These are phyloP conservation scores for Callionymus lyra DNA, from an alignment of 2,113 vertebrate species.

Conservation along the genomic window DNA sequence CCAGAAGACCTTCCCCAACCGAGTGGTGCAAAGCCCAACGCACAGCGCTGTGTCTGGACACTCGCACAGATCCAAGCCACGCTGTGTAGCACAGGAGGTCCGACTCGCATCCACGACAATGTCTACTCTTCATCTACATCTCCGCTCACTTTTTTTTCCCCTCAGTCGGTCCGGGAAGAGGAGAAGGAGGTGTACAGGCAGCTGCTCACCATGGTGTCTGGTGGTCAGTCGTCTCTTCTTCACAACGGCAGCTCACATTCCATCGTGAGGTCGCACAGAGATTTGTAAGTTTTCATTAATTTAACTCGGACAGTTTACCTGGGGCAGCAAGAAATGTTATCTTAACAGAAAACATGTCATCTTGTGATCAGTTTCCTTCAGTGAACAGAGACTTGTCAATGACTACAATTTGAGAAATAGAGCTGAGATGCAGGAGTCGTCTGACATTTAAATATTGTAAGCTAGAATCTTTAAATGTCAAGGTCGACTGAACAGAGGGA, in stretches of 20 bases:
- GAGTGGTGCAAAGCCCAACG: slow-evolving; percentile 59
- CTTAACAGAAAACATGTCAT: no score
- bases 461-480: no score
- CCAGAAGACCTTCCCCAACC: slow-evolving; percentile 68
- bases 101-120: slow-evolving; percentile 5
- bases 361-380: no score
- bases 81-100: slow-evolving; percentile 68
- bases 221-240: slow-evolving; percentile 56
- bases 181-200: slow-evolving; percentile 90
- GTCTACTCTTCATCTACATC: not conserved
- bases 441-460: no score
- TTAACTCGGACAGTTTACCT: no score
- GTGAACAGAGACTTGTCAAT: no score
- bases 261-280: slow-evolving; percentile 62
- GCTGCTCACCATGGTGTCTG: slow-evolving; percentile 82
- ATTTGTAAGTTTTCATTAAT: slow-evolving; percentile 59
- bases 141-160: slow-evolving; percentile 4
- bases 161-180: slow-evolving; percentile 79
- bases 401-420: no score
- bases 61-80: slow-evolving; percentile 12
- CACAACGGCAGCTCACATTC: slow-evolving; percentile 51
- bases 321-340: no score
- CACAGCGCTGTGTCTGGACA: slow-evolving; percentile 47
- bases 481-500: no score
- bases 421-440: no score